phyloP scores from a whole-genome alignment of 1,140 invertebrate genomes.

The Fopius arisanus region DNA sequence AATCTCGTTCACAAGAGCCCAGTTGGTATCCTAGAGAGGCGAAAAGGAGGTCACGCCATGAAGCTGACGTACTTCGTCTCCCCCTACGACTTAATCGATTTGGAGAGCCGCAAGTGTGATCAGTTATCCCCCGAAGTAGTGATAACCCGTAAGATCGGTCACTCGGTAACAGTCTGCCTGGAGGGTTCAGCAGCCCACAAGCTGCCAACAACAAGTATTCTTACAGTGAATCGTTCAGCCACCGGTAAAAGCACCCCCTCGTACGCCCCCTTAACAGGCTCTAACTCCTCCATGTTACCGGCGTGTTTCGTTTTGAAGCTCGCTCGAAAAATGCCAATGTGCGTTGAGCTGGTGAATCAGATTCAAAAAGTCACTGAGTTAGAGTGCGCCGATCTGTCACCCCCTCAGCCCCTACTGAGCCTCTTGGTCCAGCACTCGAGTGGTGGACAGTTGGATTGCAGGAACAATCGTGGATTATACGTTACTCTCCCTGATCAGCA shows the following conservation, averaged over 20 bases:
- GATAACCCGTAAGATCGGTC: slow-evolving; percentile 77
- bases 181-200: slow-evolving; percentile 90
- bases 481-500: slow-evolving; percentile 89
- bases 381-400: slow-evolving; percentile 73
- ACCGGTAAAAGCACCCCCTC: slow-evolving; percentile 82
- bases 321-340: slow-evolving; percentile 86
- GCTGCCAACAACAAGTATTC: slow-evolving; percentile 82
- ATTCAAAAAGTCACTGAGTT: slow-evolving; percentile 79
- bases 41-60: slow-evolving; percentile 88
- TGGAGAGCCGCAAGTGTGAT: slow-evolving; percentile 75
- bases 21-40: slow-evolving; percentile 82
- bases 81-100: slow-evolving; percentile 90
- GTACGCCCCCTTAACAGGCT: slow-evolving; percentile 79
- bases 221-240: slow-evolving; percentile 76
- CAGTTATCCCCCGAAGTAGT: slow-evolving; percentile 78
- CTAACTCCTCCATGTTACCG: slow-evolving; percentile 88
- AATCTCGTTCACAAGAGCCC: slow-evolving; percentile 89
- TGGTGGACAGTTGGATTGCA: slow-evolving; percentile 73
- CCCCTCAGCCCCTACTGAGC: slow-evolving; percentile 75
- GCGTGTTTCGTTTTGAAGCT: slow-evolving; percentile 91
- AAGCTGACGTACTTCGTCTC: slow-evolving; percentile 94
- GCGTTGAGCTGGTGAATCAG: slow-evolving; percentile 74
- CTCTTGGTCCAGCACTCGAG: slow-evolving; percentile 79
- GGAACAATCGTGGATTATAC: slow-evolving; percentile 77
- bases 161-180: slow-evolving; percentile 88